phyloP scores from a whole-genome alignment of 2,797 vertebrate species.

The Pseudochromis fuscus region DNA sequence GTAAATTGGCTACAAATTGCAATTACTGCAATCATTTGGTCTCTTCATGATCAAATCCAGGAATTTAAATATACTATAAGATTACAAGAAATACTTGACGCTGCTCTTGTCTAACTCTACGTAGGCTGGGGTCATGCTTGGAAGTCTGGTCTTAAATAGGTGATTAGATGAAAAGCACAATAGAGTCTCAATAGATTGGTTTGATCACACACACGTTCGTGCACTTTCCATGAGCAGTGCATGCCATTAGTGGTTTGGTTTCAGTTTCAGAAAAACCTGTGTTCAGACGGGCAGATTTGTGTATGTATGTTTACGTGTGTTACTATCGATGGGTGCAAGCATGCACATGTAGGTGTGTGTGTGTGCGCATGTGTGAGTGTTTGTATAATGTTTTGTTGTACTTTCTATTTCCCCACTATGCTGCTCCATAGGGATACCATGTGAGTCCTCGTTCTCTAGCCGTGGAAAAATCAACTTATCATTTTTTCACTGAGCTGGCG shows the following conservation, averaged over 20 bases:
- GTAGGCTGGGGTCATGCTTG: slow-evolving; percentile 17
- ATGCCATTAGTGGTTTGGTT: slow-evolving; percentile 72
- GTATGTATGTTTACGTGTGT: slow-evolving; percentile 47
- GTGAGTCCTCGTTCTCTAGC: slow-evolving; percentile 88
- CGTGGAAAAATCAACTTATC: slow-evolving; percentile 79
- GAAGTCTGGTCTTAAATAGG: slow-evolving; percentile 21
- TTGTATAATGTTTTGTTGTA: slow-evolving; percentile 88
- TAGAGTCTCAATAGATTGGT: slow-evolving; percentile 20
- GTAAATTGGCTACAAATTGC: slow-evolving; percentile 1
- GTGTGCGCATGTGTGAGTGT: slow-evolving; percentile 62
- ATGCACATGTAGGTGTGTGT: slow-evolving; percentile 63
- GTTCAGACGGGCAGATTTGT: slow-evolving; percentile 52
- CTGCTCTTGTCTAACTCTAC: background rate
- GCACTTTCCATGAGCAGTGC: slow-evolving; percentile 65
- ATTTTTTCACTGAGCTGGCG: slow-evolving; percentile 87
- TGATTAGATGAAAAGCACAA: slow-evolving; percentile 3
- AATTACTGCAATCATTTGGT: background rate
- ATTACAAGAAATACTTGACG: background rate
- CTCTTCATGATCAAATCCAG: background rate
- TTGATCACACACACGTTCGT: slow-evolving; percentile 40
- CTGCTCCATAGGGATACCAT: slow-evolving; percentile 89
- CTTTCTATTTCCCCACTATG: slow-evolving; percentile 89
- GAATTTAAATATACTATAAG: background rate
- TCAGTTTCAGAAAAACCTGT: slow-evolving; percentile 61
- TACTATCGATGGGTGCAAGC: slow-evolving; percentile 63